Base-by-base conservation (phyloP, 2,797 vertebrate species). In the Cirrhinus molitorella region DNA sequence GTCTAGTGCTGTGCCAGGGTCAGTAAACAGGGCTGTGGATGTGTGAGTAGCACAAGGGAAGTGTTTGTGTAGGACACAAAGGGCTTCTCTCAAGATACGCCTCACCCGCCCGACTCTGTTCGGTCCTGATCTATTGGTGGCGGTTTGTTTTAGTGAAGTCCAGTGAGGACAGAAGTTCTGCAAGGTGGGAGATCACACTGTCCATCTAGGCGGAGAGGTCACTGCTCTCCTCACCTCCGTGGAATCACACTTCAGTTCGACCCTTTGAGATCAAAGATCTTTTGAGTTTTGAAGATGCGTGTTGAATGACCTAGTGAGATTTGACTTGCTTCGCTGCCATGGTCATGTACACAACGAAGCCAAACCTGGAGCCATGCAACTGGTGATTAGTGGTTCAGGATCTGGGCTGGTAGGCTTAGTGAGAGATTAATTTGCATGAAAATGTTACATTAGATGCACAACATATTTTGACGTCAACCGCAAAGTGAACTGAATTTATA, bases 41-140 rank as follows among this genome's bases (percentile, higher is more conserved):
- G 72, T 85, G 80, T 72, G 67, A 72, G 73, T n/a, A 88, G 87
- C 88, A 94, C 89, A 92, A 93, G 90, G 83, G 55, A 85, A 63
- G 57, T 88, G 87, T 90, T 91, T 94, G 91, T 94, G 70, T 45
- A 79, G 53, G 63, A 88, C 84, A 92, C 92, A 94, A 93, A 93
- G 89, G 87, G 68, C 66, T 59, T 68, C 88, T 91, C 89, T 91
- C 79, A 88, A 71, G 76, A 84, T 51, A 68, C 79, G 77, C 83
- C 83, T 80, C 57, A 80, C 45, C 43, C 66, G n/a, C 68, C 66
- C 11, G 31, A 57, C 80, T 49, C 86, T 70, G 68, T 61, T 66
- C 9, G 28, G 68, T 84, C 77, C 77, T 83, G 78, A 88, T 68
- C 87, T 66, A 37, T 73, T 68, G 75, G 80, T 12, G 13, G 55